Evolutionary conservation across 2,888 invertebrate genomes (phyloP).

Genomic region (Ochlodes sylvanus): DNA sequence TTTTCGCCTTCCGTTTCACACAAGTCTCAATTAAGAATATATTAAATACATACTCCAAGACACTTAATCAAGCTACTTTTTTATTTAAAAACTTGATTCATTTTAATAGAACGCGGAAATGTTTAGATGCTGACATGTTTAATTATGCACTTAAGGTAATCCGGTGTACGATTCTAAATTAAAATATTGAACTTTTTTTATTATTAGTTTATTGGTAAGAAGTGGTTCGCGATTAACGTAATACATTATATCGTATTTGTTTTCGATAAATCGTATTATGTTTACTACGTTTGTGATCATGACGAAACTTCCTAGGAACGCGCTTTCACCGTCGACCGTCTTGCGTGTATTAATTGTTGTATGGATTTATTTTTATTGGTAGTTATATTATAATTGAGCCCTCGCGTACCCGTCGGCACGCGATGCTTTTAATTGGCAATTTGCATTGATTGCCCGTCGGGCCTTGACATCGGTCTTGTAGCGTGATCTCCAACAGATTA

Average conservation of each 20-base stretch:
- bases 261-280: background rate
- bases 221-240: too few species aligned
- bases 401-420: constrained; percentile 44
- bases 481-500: constrained; percentile 51
- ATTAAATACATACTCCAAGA: too few species aligned
- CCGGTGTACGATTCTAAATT: too few species aligned
- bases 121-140: too few species aligned
- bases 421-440: constrained; percentile 60
- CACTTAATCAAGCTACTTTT: too few species aligned
- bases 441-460: constrained; percentile 60
- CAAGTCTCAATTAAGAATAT: too few species aligned
- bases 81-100: too few species aligned
- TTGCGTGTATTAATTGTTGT: constrained; percentile 47
- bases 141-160: too few species aligned
- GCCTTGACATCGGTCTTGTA: constrained; percentile 57
- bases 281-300: constrained; percentile 1
- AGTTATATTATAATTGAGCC: constrained; percentile 47
- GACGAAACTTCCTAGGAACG: constrained; percentile 46
- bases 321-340: constrained; percentile 31
- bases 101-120: too few species aligned
- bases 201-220: too few species aligned
- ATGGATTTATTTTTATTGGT: constrained; percentile 46
- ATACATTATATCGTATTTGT: background rate
- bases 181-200: too few species aligned
- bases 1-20: too few species aligned